Conservation (phyloP, 2,888 invertebrate genomes). For the Desoria tigrina region DNA sequence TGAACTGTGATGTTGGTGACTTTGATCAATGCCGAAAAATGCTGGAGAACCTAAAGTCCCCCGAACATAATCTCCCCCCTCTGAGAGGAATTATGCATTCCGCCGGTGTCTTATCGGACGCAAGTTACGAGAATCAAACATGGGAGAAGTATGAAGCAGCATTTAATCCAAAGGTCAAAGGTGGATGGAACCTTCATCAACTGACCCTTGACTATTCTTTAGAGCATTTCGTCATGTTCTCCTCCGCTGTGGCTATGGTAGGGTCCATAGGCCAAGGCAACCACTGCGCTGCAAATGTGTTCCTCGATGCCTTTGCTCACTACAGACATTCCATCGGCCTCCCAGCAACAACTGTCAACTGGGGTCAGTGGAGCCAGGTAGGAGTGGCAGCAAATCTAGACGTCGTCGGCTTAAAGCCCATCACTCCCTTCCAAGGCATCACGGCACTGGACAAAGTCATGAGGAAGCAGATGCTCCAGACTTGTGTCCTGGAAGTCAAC, state of each 20-base stretch:
- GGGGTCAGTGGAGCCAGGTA: conserved; percentile 35
- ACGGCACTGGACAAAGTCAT: conserved; percentile 24
- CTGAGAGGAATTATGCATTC: conserved; percentile 35
- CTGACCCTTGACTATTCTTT: conserved; percentile 24
- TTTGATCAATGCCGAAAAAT: not conserved
- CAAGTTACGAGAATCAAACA: conserved; percentile 22
- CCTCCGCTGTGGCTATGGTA: conserved; percentile 9
- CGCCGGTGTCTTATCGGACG: conserved; percentile 31
- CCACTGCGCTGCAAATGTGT: conserved; percentile 33
- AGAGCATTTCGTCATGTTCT: conserved; percentile 44
- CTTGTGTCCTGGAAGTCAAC: conserved; percentile 22
- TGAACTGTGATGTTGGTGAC: conserved; percentile 17
- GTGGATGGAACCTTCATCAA: conserved; percentile 44
- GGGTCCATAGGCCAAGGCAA: conserved; percentile 27
- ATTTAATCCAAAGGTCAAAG: conserved; percentile 27
- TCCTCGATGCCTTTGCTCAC: conserved; percentile 33
- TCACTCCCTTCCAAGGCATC: conserved; percentile 34
- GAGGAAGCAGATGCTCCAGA: conserved; percentile 17
- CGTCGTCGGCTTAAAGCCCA: conserved; percentile 26
- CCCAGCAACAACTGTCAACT: conserved; percentile 26
- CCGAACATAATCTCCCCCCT: conserved; percentile 21
- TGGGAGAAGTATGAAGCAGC: conserved; percentile 29
- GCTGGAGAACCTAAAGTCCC: not conserved
- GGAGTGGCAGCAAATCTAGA: conserved; percentile 28
- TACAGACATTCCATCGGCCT: conserved; percentile 29